phyloP scores from a whole-genome alignment of 2,888 invertebrate genomes.

The Drosophila algonquin region DNA sequence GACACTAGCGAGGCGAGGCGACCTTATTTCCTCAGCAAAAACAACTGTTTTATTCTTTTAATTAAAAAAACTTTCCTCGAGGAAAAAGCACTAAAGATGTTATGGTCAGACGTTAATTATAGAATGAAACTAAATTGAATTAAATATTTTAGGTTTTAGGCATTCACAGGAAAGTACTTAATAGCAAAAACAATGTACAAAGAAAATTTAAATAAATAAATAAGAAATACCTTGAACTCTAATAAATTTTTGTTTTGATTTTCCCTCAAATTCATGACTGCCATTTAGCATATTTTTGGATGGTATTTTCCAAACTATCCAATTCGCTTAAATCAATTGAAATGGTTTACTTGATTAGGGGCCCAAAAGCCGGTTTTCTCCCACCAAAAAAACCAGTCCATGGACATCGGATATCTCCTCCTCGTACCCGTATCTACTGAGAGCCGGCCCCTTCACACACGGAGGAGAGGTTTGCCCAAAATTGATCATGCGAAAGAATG shows the following conservation, averaged over 20 bases:
- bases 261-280: background rate
- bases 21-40: slow-evolving; percentile 66
- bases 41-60: slow-evolving; percentile 57
- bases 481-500: slow-evolving; percentile 74
- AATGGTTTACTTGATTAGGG: slow-evolving; percentile 24
- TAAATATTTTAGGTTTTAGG: too few relatives aligned
- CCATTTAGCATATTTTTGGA: background rate
- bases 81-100: background rate
- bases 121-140: background rate
- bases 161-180: too few relatives aligned
- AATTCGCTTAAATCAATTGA: slow-evolving; percentile 22
- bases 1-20: slow-evolving; percentile 71
- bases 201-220: background rate
- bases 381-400: slow-evolving; percentile 36
- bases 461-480: slow-evolving; percentile 47
- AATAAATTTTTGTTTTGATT: slow-evolving; percentile 2
- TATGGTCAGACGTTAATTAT: background rate
- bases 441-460: slow-evolving; percentile 10
- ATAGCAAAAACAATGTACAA: background rate
- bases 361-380: slow-evolving; percentile 47
- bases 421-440: slow-evolving; percentile 6
- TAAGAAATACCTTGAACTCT: background rate
- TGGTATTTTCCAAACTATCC: slow-evolving; percentile 15
- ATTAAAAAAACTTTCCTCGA: slow-evolving; percentile 52
- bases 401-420: slow-evolving; percentile 32